Evolutionary conservation across 2,888 invertebrate genomes (phyloP).

Genomic region (Euphydryas editha): DNA sequence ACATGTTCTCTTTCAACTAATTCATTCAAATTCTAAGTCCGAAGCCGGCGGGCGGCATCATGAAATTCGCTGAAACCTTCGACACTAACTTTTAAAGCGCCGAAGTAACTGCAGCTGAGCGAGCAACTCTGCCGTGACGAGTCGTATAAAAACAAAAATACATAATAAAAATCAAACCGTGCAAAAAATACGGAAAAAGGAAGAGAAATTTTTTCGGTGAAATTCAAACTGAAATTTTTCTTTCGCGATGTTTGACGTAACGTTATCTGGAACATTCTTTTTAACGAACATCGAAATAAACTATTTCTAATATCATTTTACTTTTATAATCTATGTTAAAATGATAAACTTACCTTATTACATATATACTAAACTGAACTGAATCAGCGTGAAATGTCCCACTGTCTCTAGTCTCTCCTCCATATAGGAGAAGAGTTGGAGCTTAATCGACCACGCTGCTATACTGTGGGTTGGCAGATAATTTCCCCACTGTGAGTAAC

Average conservation of each 20-base stretch:
- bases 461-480: too few species aligned
- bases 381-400: too few species aligned
- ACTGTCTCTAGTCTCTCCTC: too few species aligned
- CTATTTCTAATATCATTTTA: neutral
- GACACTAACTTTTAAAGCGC: slow-evolving; percentile 4
- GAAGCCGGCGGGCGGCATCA: neutral
- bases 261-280: neutral
- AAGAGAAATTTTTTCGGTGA: neutral
- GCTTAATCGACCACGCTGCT: too few species aligned
- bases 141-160: slow-evolving; percentile 21
- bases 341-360: too few species aligned
- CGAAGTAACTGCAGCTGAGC: slow-evolving; percentile 14
- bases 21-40: neutral
- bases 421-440: too few species aligned
- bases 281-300: neutral
- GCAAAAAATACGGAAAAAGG: slow-evolving; percentile 8
- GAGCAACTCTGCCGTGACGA: slow-evolving; percentile 12
- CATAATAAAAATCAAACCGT: slow-evolving; percentile 12
- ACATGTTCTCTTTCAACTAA: too few species aligned
- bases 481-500: too few species aligned
- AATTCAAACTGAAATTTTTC: slow-evolving; percentile 5
- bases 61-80: slow-evolving; percentile 1
- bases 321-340: neutral
- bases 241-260: slow-evolving; percentile 3
- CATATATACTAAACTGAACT: too few species aligned